Conservation (phyloP, 1,140 invertebrate genomes). For the Drosophila pallidifrons region DNA sequence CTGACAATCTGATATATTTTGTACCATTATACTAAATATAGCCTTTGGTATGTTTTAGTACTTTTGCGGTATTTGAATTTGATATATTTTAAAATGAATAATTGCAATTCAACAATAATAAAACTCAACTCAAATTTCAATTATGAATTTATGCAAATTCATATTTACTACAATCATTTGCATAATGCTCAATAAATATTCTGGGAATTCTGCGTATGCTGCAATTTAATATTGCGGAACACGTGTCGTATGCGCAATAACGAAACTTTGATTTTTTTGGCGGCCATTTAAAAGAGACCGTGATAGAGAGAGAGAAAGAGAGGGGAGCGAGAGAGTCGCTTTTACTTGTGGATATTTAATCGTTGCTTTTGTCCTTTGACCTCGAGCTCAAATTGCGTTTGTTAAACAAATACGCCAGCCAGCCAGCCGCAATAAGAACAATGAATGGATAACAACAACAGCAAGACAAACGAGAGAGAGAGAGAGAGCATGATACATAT, state of each 20-base stretch:
- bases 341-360: background rate
- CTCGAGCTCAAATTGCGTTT: slow-evolving; percentile 3
- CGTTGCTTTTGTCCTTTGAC: background rate
- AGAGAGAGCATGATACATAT: background rate
- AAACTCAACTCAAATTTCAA: no score
- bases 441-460: slow-evolving; percentile 1
- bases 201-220: background rate
- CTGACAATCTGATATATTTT: no score
- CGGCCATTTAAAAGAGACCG: background rate
- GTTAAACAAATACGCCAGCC: slow-evolving; percentile 2
- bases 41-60: no score
- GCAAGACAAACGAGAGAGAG: background rate
- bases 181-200: no score
- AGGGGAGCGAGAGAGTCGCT: background rate
- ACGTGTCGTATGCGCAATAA: background rate
- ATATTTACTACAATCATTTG: no score
- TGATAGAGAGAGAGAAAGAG: background rate
- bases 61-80: no score
- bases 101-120: no score
- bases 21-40: no score
- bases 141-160: no score
- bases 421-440: background rate
- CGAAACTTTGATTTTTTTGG: background rate
- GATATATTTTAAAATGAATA: no score
- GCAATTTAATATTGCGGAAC: background rate